These are phyloP conservation scores for Odontomachus brunneus DNA, from an alignment of 1,140 invertebrate genomes.

Conservation along the genomic window DNA sequence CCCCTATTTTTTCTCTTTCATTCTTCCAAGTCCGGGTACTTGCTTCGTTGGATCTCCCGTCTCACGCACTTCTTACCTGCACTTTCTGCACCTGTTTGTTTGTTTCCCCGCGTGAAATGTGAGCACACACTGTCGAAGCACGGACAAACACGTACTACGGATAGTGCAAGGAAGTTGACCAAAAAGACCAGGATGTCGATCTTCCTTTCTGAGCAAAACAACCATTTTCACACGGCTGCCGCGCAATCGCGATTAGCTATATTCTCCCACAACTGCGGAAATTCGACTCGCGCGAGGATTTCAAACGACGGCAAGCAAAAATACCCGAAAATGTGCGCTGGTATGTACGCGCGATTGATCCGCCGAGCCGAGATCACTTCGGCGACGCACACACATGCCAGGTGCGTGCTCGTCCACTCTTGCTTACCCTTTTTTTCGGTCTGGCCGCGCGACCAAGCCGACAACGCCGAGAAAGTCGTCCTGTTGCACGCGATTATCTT, in stretches of 20 bases:
- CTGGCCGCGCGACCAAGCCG: constrained; percentile 34
- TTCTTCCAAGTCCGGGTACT: neutral
- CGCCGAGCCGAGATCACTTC: constrained; percentile 18
- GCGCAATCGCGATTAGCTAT: too few relatives aligned
- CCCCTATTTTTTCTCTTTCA: too few relatives aligned
- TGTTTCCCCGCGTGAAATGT: neutral
- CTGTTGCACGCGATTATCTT: neutral
- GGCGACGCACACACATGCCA: neutral
- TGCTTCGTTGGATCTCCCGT: neutral
- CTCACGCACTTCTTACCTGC: neutral
- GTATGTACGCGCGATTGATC: constrained; percentile 15
- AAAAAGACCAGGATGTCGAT: too few relatives aligned
- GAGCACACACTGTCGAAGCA: neutral
- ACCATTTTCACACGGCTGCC: too few relatives aligned
- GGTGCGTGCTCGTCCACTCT: neutral
- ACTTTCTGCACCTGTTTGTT: neutral
- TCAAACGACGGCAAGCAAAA: neutral
- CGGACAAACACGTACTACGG: too few relatives aligned
- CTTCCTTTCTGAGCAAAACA: too few relatives aligned
- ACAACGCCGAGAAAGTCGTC: constrained; percentile 19
- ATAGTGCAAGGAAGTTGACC: too few relatives aligned
- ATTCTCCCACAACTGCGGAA: too few relatives aligned
- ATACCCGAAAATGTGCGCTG: neutral
- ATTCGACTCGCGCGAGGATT: neutral
- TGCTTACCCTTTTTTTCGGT: constrained; percentile 68